phyloP scores from a whole-genome alignment of 2,888 invertebrate species.

The Drosophila tanythrix region DNA sequence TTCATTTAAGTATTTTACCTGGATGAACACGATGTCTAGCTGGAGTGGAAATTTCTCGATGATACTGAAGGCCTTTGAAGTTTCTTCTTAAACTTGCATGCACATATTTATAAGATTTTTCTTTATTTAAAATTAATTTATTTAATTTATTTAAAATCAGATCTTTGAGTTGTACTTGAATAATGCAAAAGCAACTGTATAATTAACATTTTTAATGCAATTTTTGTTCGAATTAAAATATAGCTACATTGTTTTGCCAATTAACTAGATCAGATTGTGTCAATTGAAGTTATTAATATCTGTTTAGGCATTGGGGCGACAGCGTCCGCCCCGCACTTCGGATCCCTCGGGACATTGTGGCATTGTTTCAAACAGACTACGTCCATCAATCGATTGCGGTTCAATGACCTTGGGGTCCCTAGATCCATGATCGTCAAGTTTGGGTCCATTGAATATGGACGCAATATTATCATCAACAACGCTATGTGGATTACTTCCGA shows the following conservation, averaged over 20 bases:
- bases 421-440: neutral
- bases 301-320: constrained; percentile 58
- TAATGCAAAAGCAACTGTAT: neutral
- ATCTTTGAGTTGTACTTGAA: neutral
- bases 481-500: neutral
- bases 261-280: neutral
- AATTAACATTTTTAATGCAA: neutral
- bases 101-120: too few relatives aligned
- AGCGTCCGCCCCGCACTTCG: constrained; percentile 43
- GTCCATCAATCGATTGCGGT: constrained; percentile 25
- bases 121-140: too few relatives aligned
- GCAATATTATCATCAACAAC: constrained; percentile 24
- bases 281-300: neutral
- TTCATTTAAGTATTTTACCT: too few relatives aligned
- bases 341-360: constrained; percentile 56
- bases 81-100: too few relatives aligned
- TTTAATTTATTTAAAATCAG: neutral
- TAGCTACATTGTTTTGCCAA: neutral
- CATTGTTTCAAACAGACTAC: constrained; percentile 57
- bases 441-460: constrained; percentile 47
- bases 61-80: too few relatives aligned
- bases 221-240: constrained; percentile 1
- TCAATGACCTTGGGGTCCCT: constrained; percentile 22
- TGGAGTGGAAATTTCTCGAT: too few relatives aligned
- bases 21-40: too few relatives aligned